Base-by-base conservation (phyloP, 1,140 invertebrate genomes). In the Tigriopus japonicus region DNA sequence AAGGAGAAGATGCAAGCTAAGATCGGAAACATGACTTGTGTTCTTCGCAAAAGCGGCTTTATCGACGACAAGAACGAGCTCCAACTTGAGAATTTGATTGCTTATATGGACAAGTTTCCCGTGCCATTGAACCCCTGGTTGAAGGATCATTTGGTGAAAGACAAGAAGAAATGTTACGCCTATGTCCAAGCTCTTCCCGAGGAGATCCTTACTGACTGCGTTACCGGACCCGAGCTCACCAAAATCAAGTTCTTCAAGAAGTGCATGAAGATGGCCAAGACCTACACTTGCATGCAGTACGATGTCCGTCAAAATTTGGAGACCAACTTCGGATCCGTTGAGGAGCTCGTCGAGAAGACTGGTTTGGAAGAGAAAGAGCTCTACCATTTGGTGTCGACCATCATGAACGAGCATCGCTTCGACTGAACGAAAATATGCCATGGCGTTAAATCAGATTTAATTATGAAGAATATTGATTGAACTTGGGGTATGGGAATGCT, bases 231-330 rank as follows among this genome's bases (percentile, higher is more conserved):
- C 52, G 6, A 35, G 12, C 3, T 35, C 28, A n/a, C 52, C 23
- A 15, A 54, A 15, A 24, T 54, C 52, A 15, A 54, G 56, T 14
- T 15, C 24, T 60, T 15, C 59, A 35, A 17, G 56, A 55, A 19
- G 23, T 55, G 28, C 49, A 6, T 24, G 17, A 62, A 43, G 56
- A 17, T 21, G 28, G 35, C 14, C 59, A 65, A 67, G 59, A 58
- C 65, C 19, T 41, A 24, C 28, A n/a, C 35, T 19, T 40, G 54
- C 42, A 51, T 28, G 53, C 42, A 40, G 55, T 15, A 51, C 43
- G 60, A 42, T 24, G 23, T 54, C 23, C 21, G 35, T 21, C 21
- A 15, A n/a, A 54, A 24, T 12, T n/a, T 54, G n/a, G 52, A 54
- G 52, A 13, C 52, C 52, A 54, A 54, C 52, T 54, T 54, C 52